Base-by-base conservation (phyloP, 2,888 invertebrate species). In the Trissolcus japonicus region DNA sequence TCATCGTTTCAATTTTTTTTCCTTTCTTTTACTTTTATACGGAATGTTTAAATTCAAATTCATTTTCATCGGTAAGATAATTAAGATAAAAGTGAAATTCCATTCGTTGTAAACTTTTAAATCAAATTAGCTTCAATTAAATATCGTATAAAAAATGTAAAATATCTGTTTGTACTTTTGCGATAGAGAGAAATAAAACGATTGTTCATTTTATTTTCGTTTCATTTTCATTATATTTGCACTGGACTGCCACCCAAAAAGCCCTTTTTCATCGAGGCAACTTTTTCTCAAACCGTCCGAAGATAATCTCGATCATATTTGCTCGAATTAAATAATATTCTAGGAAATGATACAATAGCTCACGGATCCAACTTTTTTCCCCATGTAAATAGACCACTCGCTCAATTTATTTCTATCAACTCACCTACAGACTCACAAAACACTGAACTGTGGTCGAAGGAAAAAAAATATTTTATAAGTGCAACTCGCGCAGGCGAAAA, bases 221-320 rank as follows among this genome's bases (percentile, higher is more conserved):
- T 25, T 4, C 17, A 41, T 43, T 11, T 25, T 4, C 17, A 41
- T 43, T 50, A 46, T 62, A 54, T 55, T 63, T 43, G 54, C 63
- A 54, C 54, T 46, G 4, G 16, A 19, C 25, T 50, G 40, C n/a
- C 51, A 29, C 43, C 40, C 56, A 50, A 50, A 57, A 66, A 48
- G 17, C 7, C 25, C 50, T 51, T 56, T 66, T 56, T 66, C 56
- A 66, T 66, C 62, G 40, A 9, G 7, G 40, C 40, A 40, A 40
- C 40, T 62, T 63, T n/a, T 63, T 63, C 53, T 40, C 40, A 50
- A 21, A 56, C 35, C 54, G 35, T 68, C 29, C 35, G 21, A 48
- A 55, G 54, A 61, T 61, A 68, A 68, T 61, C 60, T 68, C 55
- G 35, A 61, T 60, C 54, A 60, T 60, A 54, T 61, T 60, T 55